Evolutionary conservation across 2,888 invertebrate species (phyloP).

Genomic region (Drosophila birchii): DNA sequence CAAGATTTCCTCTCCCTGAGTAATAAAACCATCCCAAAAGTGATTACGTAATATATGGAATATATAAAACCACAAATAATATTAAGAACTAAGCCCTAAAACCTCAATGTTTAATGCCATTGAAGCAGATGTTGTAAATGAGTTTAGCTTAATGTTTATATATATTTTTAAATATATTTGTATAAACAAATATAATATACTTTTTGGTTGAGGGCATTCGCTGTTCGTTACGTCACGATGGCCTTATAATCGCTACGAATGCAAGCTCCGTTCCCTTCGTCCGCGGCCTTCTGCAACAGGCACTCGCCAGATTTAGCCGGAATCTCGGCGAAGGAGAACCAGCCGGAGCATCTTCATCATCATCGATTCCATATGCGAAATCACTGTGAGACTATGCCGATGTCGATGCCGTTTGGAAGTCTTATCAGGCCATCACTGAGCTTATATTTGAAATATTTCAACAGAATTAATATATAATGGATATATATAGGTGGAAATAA

Average conservation of each 20-base stretch:
- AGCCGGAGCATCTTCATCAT: slow-evolving; percentile 12
- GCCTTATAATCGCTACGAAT: not conserved
- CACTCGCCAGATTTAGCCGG: slow-evolving; percentile 64
- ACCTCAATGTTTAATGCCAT: not conserved
- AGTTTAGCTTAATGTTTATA: not conserved
- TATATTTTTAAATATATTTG: not conserved
- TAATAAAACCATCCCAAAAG: not conserved
- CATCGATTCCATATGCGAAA: slow-evolving; percentile 31
- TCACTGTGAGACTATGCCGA: slow-evolving; percentile 5
- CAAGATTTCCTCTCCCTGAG: not conserved
- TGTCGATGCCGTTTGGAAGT: slow-evolving; percentile 2
- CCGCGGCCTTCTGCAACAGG: slow-evolving; percentile 62
- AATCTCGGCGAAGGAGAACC: slow-evolving; percentile 17
- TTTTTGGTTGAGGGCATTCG: slow-evolving; percentile 33
- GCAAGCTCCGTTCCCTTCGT: slow-evolving; percentile 1
- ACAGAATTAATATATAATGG: no score
- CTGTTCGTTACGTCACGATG: slow-evolving; percentile 19
- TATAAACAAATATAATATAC: not conserved
- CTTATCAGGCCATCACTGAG: slow-evolving; percentile 50
- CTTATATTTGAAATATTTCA: not conserved
- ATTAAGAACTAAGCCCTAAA: not conserved
- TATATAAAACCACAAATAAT: not conserved
- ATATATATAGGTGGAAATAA: not conserved
- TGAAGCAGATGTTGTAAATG: not conserved
- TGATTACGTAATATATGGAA: not conserved